These are phyloP conservation scores for Panagrolaimus sp. DNA, from an alignment of 1,140 invertebrate genomes.

Conservation along the genomic window DNA sequence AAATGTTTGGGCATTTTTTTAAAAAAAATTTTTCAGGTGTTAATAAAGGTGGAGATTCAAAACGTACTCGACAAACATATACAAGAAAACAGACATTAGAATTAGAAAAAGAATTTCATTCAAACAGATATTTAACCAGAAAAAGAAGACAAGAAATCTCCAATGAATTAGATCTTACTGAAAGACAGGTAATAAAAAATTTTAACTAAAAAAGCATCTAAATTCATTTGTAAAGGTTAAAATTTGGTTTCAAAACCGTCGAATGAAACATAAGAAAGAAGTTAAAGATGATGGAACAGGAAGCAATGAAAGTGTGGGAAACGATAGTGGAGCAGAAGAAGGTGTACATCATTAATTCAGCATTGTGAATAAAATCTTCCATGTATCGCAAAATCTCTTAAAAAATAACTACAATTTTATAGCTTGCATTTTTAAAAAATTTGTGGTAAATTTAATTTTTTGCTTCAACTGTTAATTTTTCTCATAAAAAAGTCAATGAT, in stretches of 20 bases:
- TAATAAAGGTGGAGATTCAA: constrained; percentile 22
- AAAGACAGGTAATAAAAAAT: constrained; percentile 70
- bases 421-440: no score
- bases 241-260: constrained; percentile 65
- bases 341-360: no score
- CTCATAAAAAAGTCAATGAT: no score
- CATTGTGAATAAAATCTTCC: no score
- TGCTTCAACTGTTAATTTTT: no score
- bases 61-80: constrained; percentile 79
- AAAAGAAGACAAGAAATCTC: constrained; percentile 78
- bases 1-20: no score
- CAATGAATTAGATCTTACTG: constrained; percentile 76
- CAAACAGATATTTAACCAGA: constrained; percentile 72
- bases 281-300: constrained; percentile 9
- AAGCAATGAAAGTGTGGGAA: constrained; percentile 5
- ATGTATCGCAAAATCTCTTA: no score
- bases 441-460: no score
- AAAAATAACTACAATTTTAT: no score
- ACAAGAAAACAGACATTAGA: constrained; percentile 91
- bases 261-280: constrained; percentile 48
- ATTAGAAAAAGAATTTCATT: constrained; percentile 92
- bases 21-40: not conserved
- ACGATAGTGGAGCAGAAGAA: constrained; percentile 14
- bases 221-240: constrained; percentile 64
- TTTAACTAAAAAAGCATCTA: constrained; percentile 59